Percentiles rank a stretch among this genome's conserved stretches.
phyloP scores from a whole-genome alignment of 2,113 vertebrate species.

The Oenanthe oenanthe region DNA sequence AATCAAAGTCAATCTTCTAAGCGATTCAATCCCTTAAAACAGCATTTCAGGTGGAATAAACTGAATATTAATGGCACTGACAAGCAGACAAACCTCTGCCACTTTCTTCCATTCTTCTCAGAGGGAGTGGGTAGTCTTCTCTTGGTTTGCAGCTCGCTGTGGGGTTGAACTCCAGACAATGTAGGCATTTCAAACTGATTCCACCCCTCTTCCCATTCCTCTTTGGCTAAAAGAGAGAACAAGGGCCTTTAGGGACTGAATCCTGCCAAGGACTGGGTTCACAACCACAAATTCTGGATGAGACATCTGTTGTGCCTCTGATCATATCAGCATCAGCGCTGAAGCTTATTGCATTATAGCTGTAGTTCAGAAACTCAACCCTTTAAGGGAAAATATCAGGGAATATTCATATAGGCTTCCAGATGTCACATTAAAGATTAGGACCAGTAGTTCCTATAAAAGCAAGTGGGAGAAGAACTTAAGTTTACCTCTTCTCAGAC shows the following conservation, averaged over 20 bases:
- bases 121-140: not conserved
- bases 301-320: not conserved
- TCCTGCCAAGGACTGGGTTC: not conserved
- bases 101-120: not conserved
- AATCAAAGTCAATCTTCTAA: constrained; percentile 61
- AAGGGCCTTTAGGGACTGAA: not conserved
- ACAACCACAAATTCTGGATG: not conserved
- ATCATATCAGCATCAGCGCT: not conserved
- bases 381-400: not conserved
- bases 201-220: not conserved
- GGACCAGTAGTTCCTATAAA: not conserved
- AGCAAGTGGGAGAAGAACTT: not conserved
- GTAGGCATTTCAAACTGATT: not conserved
- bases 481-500: not conserved
- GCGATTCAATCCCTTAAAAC: constrained; percentile 4
- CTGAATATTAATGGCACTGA: constrained; percentile 21
- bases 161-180: not conserved
- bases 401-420: not conserved
- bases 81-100: not conserved
- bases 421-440: not conserved
- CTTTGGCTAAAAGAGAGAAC: not conserved
- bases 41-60: not conserved
- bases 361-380: not conserved
- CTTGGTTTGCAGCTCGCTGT: not conserved
- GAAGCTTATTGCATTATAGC: not conserved